Evolutionary conservation across 2,113 vertebrate species (phyloP).

Genomic region (Dicentrarchus labrax): DNA sequence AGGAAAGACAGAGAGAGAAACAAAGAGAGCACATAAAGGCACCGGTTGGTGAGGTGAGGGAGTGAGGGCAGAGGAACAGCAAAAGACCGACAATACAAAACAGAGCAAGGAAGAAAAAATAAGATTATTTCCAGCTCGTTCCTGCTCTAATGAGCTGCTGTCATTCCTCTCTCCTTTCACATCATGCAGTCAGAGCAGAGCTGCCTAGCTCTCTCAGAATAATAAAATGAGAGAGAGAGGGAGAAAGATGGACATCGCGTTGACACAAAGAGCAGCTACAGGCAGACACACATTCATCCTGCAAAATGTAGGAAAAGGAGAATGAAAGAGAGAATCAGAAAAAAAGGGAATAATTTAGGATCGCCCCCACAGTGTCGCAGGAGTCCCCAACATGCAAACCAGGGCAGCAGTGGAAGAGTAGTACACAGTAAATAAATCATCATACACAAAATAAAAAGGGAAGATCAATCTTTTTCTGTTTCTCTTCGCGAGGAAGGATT

Average conservation of each 20-base stretch:
- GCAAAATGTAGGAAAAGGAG: slow-evolving; percentile 66
- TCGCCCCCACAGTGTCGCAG: slow-evolving; percentile 48
- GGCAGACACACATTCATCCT: slow-evolving; percentile 56
- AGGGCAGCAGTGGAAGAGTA: slow-evolving; percentile 53
- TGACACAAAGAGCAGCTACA: slow-evolving; percentile 53
- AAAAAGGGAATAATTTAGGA: slow-evolving; percentile 77
- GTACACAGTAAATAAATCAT: slow-evolving; percentile 80
- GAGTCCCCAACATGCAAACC: slow-evolving; percentile 74
- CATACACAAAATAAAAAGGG: slow-evolving; percentile 56
- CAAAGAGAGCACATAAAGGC: slow-evolving; percentile 46
- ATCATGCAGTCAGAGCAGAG: slow-evolving; percentile 60
- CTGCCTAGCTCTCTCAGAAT: slow-evolving; percentile 56
- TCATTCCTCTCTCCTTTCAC: slow-evolving; percentile 61
- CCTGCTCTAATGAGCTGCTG: slow-evolving; percentile 66
- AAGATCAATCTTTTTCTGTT: slow-evolving; percentile 51
- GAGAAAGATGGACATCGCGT: slow-evolving; percentile 52
- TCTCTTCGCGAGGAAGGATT: slow-evolving; percentile 45
- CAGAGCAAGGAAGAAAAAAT: slow-evolving; percentile 58
- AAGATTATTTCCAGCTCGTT: slow-evolving; percentile 69
- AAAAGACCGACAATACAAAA: slow-evolving; percentile 68
- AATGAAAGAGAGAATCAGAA: slow-evolving; percentile 59
- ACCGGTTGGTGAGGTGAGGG: slow-evolving; percentile 39
- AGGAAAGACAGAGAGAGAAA: slow-evolving; percentile 56
- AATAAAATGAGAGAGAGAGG: slow-evolving; percentile 54
- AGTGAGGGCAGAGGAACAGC: slow-evolving; percentile 39